A percentile compares a stretch with the other conserved stretches of the same genome.
Conservation (phyloP, 2,888 invertebrate species). For the Apocheima hispidaria region DNA sequence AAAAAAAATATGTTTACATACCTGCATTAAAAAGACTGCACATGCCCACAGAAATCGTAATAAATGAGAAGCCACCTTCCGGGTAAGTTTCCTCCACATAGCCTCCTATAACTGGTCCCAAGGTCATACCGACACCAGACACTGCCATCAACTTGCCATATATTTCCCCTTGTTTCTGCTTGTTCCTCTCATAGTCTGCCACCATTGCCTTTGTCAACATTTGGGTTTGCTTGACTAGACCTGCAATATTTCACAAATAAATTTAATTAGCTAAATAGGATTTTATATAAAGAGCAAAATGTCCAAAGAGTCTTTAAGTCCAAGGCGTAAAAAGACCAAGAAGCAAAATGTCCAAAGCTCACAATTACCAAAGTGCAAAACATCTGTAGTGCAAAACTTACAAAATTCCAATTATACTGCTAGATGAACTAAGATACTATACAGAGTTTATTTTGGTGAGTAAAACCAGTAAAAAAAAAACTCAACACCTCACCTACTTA, state of each 20-base stretch:
- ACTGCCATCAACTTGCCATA: conserved; percentile 89
- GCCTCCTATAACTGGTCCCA: conserved; percentile 90
- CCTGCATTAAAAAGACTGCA: conserved; percentile 86
- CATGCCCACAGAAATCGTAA: conserved; percentile 79
- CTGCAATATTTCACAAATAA: conserved; percentile 64
- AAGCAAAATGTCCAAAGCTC: too few species aligned
- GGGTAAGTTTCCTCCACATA: conserved; percentile 85
- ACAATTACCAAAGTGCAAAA: too few species aligned
- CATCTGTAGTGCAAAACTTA: too few species aligned
- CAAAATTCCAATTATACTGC: too few species aligned
- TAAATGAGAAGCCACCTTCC: conserved; percentile 82
- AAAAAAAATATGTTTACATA: conserved; percentile 55
- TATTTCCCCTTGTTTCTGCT: conserved; percentile 82
- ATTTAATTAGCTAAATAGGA: too few species aligned
- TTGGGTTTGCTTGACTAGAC: conserved; percentile 91
- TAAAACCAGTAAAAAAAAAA: too few species aligned
- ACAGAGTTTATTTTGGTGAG: too few species aligned
- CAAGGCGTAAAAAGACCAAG: too few species aligned
- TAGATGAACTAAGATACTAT: too few species aligned
- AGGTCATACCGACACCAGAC: conserved; percentile 89
- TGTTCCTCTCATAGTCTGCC: conserved; percentile 85
- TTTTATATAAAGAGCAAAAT: too few species aligned
- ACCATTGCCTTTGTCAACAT: conserved; percentile 88
- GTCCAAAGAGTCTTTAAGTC: too few species aligned
- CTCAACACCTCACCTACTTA: neutral